Evolutionary conservation across 2,888 invertebrate genomes (phyloP).

Genomic region (Amphipoea oculea): DNA sequence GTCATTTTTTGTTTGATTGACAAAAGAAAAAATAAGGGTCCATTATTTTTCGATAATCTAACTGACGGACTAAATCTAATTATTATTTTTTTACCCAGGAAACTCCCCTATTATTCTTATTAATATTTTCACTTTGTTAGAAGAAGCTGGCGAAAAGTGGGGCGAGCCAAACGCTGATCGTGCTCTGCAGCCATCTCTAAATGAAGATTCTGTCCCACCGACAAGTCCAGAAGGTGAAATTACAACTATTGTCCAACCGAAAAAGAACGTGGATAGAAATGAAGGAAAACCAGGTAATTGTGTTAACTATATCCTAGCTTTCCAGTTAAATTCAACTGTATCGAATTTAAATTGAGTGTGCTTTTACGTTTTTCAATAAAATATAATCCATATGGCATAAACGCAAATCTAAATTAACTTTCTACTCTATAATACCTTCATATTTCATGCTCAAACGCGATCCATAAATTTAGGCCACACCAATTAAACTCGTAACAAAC

Average conservation of each 20-base stretch:
- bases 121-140: conserved; percentile 52
- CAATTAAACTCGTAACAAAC: conserved; percentile 54
- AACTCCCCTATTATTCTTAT: too few relatives aligned
- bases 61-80: too few relatives aligned
- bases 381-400: not conserved
- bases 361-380: not conserved
- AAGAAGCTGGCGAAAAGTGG: conserved; percentile 78
- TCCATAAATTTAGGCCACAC: conserved; percentile 44
- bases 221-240: conserved; percentile 40
- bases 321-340: not conserved
- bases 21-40: too few relatives aligned
- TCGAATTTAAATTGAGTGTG: not conserved
- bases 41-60: too few relatives aligned
- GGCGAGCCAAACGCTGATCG: conserved; percentile 77
- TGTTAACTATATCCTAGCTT: not conserved
- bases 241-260: conserved; percentile 48
- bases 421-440: conserved; percentile 1
- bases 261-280: conserved; percentile 37
- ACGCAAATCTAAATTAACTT: not conserved
- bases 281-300: conserved; percentile 47
- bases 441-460: conserved; percentile 20
- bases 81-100: too few relatives aligned
- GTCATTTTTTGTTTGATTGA: too few relatives aligned
- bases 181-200: conserved; percentile 71
- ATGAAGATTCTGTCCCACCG: conserved; percentile 37